Evolutionary conservation across 2,888 invertebrate species (phyloP), one percentile per base, ranked within the genome.

Genomic region (Drepana falcataria): DNA sequence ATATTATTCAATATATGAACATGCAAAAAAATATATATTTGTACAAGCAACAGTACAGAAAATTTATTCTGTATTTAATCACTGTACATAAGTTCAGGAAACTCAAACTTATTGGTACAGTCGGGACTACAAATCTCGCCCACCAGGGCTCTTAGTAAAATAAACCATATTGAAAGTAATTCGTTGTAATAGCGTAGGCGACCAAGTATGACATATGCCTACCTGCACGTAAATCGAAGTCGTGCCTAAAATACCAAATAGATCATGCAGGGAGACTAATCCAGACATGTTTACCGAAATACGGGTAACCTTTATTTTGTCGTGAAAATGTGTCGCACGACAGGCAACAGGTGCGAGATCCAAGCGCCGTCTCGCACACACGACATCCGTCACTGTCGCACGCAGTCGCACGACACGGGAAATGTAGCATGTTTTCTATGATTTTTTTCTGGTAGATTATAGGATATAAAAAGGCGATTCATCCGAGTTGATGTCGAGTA

Each of bases 351-450:
- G 67, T 66, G 64, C 67, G 61, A 66, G 64, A 69, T 64, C 66
- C 71, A 63, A 79, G 82, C 77, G 68, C 70, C 66, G 68, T n/a
- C n/a, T 57, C 59, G 65, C 67, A 71, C 72, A 65, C 69, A 68
- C 70, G 56, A 66, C 73, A 81, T 82, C 69, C 71, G 75, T 81
- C 81, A 73, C 64, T 70, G n/a, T n/a, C n/a, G n/a, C n/a, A n/a
- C n/a, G n/a, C n/a, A n/a, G 79, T 79, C 77, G 59, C 64, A 54
- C 59, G 59, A 63, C 63, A 62, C 63, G 65, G 59, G 49, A 60
- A 58, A 64, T 56, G 59, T 64, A 55, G 59, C 61, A 9, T 53
- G 66, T 59, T 48, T 53, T 44, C 21, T 44, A 47, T 33, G 44
- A 5, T 51, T 52, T 55, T 55, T 48, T 37, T 37, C 40, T 33